phyloP scores from a whole-genome alignment of 2,113 vertebrate species.

The Carettochelys insculpta region DNA sequence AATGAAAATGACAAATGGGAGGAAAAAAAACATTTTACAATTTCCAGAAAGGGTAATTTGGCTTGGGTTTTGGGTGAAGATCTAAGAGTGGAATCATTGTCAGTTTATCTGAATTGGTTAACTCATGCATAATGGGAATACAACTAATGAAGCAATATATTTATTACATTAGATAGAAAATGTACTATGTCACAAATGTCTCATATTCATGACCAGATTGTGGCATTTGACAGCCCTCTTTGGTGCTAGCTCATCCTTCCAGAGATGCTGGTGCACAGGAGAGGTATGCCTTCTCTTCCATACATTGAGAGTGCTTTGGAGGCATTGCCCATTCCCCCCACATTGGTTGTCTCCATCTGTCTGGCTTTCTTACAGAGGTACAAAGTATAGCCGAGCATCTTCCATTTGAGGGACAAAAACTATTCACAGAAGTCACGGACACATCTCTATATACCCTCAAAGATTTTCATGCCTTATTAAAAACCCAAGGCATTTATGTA shows the following conservation, averaged over 20 bases:
- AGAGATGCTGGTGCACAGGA: neutral
- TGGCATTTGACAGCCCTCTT: neutral
- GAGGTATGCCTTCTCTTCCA: neutral
- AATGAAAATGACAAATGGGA: conserved; percentile 46
- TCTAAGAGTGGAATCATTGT: neutral
- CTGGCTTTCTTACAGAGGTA: too few species aligned
- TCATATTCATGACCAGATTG: neutral
- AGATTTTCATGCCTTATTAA: too few species aligned
- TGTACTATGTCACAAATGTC: rapidly evolving
- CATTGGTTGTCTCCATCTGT: too few species aligned
- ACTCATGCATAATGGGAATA: neutral
- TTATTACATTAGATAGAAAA: rapidly evolving
- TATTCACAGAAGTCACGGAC: too few species aligned
- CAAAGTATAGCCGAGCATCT: too few species aligned
- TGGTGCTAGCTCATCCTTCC: neutral
- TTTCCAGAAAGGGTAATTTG: conserved; percentile 4
- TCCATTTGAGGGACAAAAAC: too few species aligned
- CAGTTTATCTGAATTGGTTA: rapidly evolving
- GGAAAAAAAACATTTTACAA: neutral
- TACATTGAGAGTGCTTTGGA: neutral
- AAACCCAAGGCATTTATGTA: too few species aligned
- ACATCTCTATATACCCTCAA: too few species aligned
- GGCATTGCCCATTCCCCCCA: neutral
- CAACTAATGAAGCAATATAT: neutral
- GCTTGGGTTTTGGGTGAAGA: neutral